Base-by-base conservation (phyloP, 2,797 vertebrate species). In the Glyptemys insculpta region DNA sequence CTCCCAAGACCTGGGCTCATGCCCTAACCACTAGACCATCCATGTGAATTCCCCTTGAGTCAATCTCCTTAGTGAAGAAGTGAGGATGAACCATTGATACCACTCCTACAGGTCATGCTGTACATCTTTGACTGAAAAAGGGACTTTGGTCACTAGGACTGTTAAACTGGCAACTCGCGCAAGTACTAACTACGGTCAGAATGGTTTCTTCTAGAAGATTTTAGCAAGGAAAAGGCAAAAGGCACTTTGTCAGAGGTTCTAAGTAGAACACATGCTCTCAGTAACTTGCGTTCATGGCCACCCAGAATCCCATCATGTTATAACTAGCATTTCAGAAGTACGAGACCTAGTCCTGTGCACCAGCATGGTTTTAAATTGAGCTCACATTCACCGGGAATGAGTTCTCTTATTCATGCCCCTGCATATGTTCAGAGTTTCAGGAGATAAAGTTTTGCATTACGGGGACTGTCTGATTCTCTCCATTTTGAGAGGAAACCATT, bases 341-440 rank as follows among this genome's bases (percentile, higher is more conserved):
- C 2, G 65, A 6, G 3, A 65, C 23, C 65, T 68, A 80, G 54
- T 7, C 37, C 31, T 52, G 1, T 10, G 15, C 3, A 5, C 2
- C 15, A 41, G 12, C 2, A 15, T 85, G 29, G 62, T 82, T 56
- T 34, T 49, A 79, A 34, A 37, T 29, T 23, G n/a, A 16, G 21
- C 52, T 41, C 53, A 49, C 1, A 59, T 1, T 18, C 52, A 78
- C 8, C 14, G 19, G 34, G 27, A 5, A 18, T 0, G 74, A 11
- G 8, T 82, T 34, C 41, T 81, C 15, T 85, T 41, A 8, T 0
- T 2, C 6, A 2, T 21, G 11, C 19, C 84, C 31, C 53, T 44
- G 0, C 2, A 16, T 11, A 47, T 15, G 14, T 76, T 86, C 72
- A 81, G 68, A 81, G 50, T 14, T 47, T 1, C 1, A 0, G 2